phyloP scores from a whole-genome alignment of 1,140 invertebrate species.

The Vanessa tameamea region DNA sequence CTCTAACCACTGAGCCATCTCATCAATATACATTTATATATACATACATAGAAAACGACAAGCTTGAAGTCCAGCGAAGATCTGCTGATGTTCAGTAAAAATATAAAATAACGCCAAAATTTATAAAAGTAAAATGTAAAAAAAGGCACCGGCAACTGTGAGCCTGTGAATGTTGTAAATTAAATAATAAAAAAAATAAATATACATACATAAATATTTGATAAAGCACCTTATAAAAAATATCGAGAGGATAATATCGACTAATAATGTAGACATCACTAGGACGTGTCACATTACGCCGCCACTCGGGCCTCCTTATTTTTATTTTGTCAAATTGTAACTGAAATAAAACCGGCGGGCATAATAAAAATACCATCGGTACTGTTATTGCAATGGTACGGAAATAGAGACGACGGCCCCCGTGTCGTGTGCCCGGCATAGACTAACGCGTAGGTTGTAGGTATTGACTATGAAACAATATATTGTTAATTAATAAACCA shows the following conservation, averaged over 20 bases:
- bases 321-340: slow-evolving; percentile 80
- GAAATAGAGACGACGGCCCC: slow-evolving; percentile 57
- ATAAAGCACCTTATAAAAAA: too few relatives aligned
- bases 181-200: too few relatives aligned
- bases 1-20: too few relatives aligned
- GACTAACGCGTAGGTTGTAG: slow-evolving; percentile 12
- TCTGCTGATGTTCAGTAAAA: too few relatives aligned
- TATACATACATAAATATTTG: too few relatives aligned
- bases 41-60: too few relatives aligned
- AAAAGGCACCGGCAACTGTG: too few relatives aligned
- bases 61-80: too few relatives aligned
- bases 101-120: too few relatives aligned
- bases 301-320: slow-evolving; percentile 70
- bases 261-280: slow-evolving; percentile 35
- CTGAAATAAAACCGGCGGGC: slow-evolving; percentile 75
- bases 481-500: not conserved
- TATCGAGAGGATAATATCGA: slow-evolving; percentile 25
- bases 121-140: too few relatives aligned
- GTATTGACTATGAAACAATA: not conserved
- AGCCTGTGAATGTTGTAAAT: too few relatives aligned
- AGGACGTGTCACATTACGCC: slow-evolving; percentile 68
- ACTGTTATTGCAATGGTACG: slow-evolving; percentile 71
- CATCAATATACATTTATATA: too few relatives aligned
- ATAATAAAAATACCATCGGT: slow-evolving; percentile 78
- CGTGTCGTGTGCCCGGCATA: slow-evolving; percentile 41